These are phyloP conservation scores for Trachelipus rathkii DNA, from an alignment of 1,140 invertebrate genomes.

Conservation along the genomic window DNA sequence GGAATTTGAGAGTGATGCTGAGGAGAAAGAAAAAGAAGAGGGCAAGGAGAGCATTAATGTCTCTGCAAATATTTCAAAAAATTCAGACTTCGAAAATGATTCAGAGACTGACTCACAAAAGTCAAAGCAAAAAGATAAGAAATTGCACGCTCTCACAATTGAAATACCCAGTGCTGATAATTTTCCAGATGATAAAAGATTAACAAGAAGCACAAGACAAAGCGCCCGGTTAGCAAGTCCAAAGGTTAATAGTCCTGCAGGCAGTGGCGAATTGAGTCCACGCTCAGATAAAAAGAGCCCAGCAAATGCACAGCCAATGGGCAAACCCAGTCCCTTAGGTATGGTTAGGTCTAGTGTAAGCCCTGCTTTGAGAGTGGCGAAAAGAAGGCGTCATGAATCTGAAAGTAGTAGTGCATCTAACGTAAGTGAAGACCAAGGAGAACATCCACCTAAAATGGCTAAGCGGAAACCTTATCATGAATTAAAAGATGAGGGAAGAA, in stretches of 20 bases:
- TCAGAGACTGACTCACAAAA: constrained; percentile 23
- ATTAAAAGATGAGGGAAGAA: background rate
- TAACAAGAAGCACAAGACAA: constrained; percentile 41
- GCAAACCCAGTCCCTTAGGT: constrained; percentile 33
- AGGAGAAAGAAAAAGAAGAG: constrained; percentile 43
- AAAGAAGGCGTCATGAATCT: constrained; percentile 36
- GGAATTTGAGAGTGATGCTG: constrained; percentile 42
- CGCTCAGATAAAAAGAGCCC: constrained; percentile 41
- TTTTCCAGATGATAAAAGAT: constrained; percentile 40
- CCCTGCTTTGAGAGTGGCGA: constrained; percentile 36
- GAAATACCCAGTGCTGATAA: constrained; percentile 39
- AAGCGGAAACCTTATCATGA: background rate
- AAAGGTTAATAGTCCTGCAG: constrained; percentile 42
- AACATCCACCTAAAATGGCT: background rate
- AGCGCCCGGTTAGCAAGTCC: constrained; percentile 42
- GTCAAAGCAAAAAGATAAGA: constrained; percentile 36
- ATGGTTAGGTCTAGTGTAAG: constrained; percentile 39
- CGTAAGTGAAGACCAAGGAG: background rate
- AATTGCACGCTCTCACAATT: constrained; percentile 43
- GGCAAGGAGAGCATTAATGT: constrained; percentile 25
- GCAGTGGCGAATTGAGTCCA: constrained; percentile 33
- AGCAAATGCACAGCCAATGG: constrained; percentile 28
- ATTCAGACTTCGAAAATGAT: constrained; percentile 32
- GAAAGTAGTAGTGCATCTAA: constrained; percentile 33
- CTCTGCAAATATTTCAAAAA: constrained; percentile 27